These are phyloP conservation scores for Drosophila lacertosa DNA, from an alignment of 1,140 invertebrate genomes.

Conservation along the genomic window DNA sequence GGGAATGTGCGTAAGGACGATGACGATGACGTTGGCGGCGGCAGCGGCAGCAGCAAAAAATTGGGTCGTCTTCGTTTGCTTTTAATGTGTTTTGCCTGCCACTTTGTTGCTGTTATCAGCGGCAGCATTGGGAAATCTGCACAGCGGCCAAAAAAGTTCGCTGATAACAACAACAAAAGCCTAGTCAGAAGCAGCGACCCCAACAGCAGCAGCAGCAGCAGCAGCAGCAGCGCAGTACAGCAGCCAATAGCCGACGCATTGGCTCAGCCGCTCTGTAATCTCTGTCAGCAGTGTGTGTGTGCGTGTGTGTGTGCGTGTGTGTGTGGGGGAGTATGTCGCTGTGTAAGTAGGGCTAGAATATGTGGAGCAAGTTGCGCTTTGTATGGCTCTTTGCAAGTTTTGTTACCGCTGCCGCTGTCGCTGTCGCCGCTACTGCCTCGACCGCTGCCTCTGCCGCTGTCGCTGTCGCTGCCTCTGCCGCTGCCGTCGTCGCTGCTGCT, in stretches of 20 bases:
- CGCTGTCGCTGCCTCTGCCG: not conserved
- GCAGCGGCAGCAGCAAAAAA: conserved; percentile 42
- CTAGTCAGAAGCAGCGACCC: conserved; percentile 27
- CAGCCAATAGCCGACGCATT: conserved; percentile 51
- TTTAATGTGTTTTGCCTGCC: conserved; percentile 67
- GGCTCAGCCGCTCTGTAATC: conserved; percentile 66
- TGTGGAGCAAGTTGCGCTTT: conserved; percentile 77
- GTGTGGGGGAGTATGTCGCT: conserved; percentile 49
- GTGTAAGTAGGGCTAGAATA: conserved; percentile 80
- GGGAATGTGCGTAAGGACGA: conserved; percentile 33
- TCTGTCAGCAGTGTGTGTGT: conserved; percentile 24
- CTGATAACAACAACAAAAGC: conserved; percentile 68
- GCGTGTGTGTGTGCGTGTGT: conserved; percentile 11
- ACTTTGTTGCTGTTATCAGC: conserved; percentile 74
- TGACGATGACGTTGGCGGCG: conserved; percentile 28
- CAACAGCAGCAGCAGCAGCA: conserved; percentile 30
- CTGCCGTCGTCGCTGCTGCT: not conserved
- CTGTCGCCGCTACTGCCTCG: conserved; percentile 1
- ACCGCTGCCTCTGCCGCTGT: not conserved
- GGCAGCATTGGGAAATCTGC: conserved; percentile 36
- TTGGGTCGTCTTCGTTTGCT: conserved; percentile 64
- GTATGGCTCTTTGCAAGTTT: conserved; percentile 32
- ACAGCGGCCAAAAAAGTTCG: conserved; percentile 55
- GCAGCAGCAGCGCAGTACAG: conserved; percentile 51
- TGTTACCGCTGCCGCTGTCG: conserved; percentile 19